Base-by-base conservation (phyloP, 2,888 invertebrate species). In the Trichogramma dendrolimi region DNA sequence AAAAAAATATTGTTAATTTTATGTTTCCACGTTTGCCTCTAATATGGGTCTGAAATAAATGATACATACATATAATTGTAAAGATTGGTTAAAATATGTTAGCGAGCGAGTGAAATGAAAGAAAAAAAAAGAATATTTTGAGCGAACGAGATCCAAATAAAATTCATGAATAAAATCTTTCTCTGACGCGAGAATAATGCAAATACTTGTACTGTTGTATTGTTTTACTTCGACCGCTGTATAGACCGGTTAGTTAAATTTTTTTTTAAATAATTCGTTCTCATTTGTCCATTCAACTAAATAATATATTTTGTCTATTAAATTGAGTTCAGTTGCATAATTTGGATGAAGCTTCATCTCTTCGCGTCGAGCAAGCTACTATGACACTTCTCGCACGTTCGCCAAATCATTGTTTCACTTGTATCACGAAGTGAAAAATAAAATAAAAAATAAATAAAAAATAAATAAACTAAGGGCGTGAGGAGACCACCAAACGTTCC, bases 291-390 rank as follows among this genome's bases (percentile, higher is more conserved):
- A 27, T 27, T 27, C 27, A 27, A 27, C 27, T 27, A 27, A 27
- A 27, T 27, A 27, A 27, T 2, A 27, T 27, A 27, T 27, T 27
- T 27, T 27, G 27, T 27, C 27, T 27, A 27, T 27, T 27, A 27
- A 27, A 27, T 27, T 27, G 27, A 27, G 27, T 27, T 27, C 27
- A 27, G 27, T 27, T 27, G 27, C 27, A 27, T 27, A 27, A 27
- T 27, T 27, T 27, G 27, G 27, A 27, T 27, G 27, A 55, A 58
- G 44, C 38, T n/a, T 41, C 39, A 48, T 62, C 44, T 63, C 57
- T 63, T 63, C 63, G 60, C 63, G 63, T 63, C 60, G 60, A 72
- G 67, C 66, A 70, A 68, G 67, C 68, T 50, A 51, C 42, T 44
- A 14, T 42, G 44, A 49, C 10, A 49, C 66, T 61, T 66, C 60